Base-by-base conservation (phyloP, 1,140 invertebrate genomes). In the Drosophila albomicans region DNA sequence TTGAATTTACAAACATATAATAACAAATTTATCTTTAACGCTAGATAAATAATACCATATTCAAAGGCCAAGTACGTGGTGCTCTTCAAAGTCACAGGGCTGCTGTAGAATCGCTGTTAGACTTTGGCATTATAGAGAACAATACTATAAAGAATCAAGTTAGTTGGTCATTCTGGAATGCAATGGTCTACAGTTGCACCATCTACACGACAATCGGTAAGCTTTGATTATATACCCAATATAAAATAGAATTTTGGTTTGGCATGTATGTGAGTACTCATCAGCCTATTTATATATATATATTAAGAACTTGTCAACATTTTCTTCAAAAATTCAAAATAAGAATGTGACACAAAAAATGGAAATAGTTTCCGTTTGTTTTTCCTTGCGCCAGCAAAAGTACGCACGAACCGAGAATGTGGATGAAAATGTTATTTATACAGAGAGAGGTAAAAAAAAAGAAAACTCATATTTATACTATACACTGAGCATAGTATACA, bases 151-250 rank as follows among this genome's bases (percentile, higher is more conserved):
- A 67, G 68, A n/a, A 30, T 64, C n/a, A 94, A 94, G 20, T 4
- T 77, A 94, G 94, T 0, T 99, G 98, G 98, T 95, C 95, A 10
- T 98, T 98, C 91, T 97, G 96, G 96, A 98, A 98, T 82, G 95
- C 98, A 1, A 95, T 99, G 78, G 98, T 98, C 91, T 99, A 97
- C 90, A 97, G 97, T 69, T 96, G 97, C 43, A 99, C 98, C 5
- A 96, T 99, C 78, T 98, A 97, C 85, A 99, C 98, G 1, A 99
- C 98, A 2, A 99, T 99, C 82, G 98, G 98, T 98, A 84, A 94
- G 94, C 93, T 66, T 28, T n/a, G 57, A 16, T 56, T 20, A 6
- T 5, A 43, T 43, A 43, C 5, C 41, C 2, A 38, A 43, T 43
- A 43, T 43, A 43, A 43, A n/a, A 3, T 4, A 10, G 3, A 41